A percentile compares a stretch with the other conserved stretches of the same genome.
Evolutionary conservation across 2,797 vertebrate genomes (phyloP).

Genomic region (Vespertilio murinus): DNA sequence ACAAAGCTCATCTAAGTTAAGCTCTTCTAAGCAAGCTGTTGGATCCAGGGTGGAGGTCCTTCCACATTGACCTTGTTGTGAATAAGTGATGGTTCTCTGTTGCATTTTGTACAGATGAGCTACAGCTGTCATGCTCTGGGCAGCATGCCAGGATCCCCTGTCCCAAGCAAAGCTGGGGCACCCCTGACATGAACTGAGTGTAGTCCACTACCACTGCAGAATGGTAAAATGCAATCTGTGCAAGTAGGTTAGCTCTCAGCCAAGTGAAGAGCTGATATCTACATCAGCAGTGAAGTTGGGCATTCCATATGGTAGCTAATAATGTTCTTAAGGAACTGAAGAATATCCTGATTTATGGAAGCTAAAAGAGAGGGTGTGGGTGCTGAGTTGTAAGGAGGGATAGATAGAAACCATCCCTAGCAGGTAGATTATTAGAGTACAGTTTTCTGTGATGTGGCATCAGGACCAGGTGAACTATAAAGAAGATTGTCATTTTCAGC

Average conservation of each 20-base stretch:
- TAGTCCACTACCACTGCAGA: not conserved
- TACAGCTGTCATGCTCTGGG: not conserved
- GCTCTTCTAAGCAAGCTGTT: not conserved
- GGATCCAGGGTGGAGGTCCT: not conserved
- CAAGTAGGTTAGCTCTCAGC: not conserved
- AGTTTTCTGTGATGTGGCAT: not conserved
- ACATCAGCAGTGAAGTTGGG: not conserved
- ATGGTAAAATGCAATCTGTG: conserved; percentile 29
- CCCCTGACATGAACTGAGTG: not conserved
- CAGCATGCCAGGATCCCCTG: not conserved
- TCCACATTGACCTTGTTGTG: not conserved
- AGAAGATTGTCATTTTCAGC: not conserved
- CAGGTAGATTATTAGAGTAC: not conserved
- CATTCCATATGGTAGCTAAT: not conserved
- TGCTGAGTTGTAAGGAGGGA: conserved; percentile 1
- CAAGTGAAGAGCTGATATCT: not conserved
- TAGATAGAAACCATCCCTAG: not conserved
- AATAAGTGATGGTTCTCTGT: not conserved
- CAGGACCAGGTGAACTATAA: not conserved
- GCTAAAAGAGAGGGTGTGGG: not conserved
- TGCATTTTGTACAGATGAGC: not conserved
- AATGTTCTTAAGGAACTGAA: not conserved
- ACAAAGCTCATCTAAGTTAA: not conserved
- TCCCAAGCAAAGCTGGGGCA: conserved; percentile 31
- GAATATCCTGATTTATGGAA: conserved; percentile 4